Evolutionary conservation across 1,140 invertebrate species (phyloP).

Genomic region (Andricus grossulariae): DNA sequence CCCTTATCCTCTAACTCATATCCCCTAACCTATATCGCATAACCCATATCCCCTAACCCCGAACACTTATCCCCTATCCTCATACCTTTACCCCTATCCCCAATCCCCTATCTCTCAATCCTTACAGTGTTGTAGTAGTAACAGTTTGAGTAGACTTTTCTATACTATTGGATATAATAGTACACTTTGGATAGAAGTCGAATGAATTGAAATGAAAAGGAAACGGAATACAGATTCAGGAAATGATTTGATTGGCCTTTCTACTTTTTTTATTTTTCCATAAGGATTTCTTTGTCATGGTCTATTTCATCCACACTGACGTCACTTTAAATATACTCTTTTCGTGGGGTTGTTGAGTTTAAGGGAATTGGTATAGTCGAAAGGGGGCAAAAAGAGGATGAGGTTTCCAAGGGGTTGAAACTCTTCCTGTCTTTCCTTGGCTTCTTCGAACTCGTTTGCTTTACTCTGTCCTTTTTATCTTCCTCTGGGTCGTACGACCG

Average conservation of each 20-base stretch:
- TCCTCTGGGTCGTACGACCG: slow-evolving; percentile 36
- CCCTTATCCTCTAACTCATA: no score
- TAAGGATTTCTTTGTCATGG: background rate
- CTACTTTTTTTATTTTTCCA: background rate
- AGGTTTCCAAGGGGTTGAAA: slow-evolving; percentile 30
- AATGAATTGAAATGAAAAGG: background rate
- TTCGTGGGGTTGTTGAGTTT: slow-evolving; percentile 47
- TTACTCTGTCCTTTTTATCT: slow-evolving; percentile 41
- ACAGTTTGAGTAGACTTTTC: background rate
- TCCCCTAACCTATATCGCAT: no score
- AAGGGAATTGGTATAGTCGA: slow-evolving; percentile 52
- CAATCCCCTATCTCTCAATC: background rate
- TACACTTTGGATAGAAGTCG: background rate
- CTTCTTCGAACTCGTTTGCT: slow-evolving; percentile 49
- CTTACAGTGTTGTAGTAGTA: no score
- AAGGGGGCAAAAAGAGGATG: slow-evolving; percentile 41
- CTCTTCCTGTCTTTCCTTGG: slow-evolving; percentile 41
- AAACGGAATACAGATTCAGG: no score
- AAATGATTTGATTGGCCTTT: background rate
- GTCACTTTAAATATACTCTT: slow-evolving; percentile 55
- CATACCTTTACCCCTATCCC: background rate
- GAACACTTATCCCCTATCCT: no score
- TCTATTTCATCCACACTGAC: slow-evolving; percentile 9
- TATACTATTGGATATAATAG: background rate
- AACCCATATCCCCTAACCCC: no score